A percentile compares a stretch with the other conserved stretches of the same genome.
Evolutionary conservation across 2,113 vertebrate species (phyloP).

Genomic region (Oreochromis niloticus): DNA sequence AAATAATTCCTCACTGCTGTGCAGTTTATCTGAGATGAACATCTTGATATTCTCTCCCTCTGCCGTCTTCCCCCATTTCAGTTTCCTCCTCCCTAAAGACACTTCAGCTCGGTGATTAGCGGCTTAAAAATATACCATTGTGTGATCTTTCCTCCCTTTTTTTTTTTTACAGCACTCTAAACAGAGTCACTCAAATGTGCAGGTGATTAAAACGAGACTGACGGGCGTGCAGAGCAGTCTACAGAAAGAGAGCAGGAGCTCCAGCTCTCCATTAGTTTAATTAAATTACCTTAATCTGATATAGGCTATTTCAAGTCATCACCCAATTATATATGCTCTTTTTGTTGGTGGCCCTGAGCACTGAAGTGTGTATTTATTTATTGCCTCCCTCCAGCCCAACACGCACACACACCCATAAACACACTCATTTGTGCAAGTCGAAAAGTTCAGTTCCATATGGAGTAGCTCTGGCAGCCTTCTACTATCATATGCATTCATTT

Average conservation of each 20-base stretch:
- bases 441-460: neutral
- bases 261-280: slow-evolving; percentile 50
- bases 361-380: slow-evolving; percentile 41
- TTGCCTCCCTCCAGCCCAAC: neutral
- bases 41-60: slow-evolving; percentile 34
- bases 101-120: slow-evolving; percentile 17
- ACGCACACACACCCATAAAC: neutral
- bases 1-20: neutral
- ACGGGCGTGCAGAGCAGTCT: slow-evolving; percentile 26
- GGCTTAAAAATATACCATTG: slow-evolving; percentile 31
- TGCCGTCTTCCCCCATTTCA: neutral
- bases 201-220: slow-evolving; percentile 54
- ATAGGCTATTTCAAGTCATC: slow-evolving; percentile 44
- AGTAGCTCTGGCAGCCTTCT: neutral
- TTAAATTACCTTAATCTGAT: slow-evolving; percentile 61
- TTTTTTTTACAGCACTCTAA: neutral
- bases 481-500: slow-evolving; percentile 21
- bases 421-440: neutral
- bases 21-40: slow-evolving; percentile 42
- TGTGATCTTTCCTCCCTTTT: neutral
- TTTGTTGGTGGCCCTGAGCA: slow-evolving; percentile 47
- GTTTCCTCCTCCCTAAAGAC: neutral
- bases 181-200: slow-evolving; percentile 24
- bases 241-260: slow-evolving; percentile 14
- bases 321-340: slow-evolving; percentile 48